These are phyloP conservation scores for Hipposideros larvatus DNA, from an alignment of 2,797 vertebrate genomes.

Conservation along the genomic window DNA sequence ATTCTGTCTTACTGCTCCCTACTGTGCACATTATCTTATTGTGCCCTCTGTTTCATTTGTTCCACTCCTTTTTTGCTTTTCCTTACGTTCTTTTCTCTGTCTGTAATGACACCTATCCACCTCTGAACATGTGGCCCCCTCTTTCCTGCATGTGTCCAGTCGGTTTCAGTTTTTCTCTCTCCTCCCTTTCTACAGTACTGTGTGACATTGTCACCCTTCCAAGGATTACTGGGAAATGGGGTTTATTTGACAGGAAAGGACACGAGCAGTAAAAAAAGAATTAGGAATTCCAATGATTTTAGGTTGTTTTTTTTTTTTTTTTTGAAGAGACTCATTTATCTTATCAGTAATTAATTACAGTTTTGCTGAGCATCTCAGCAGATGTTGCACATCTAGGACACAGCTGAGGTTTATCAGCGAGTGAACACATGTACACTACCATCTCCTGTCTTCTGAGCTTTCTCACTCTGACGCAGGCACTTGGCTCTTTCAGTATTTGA, in stretches of 20 bases:
- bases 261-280: neutral
- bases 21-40: neutral
- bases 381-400: neutral
- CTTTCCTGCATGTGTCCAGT: neutral
- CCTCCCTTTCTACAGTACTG: neutral
- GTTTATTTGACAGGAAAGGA: neutral
- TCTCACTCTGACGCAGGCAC: neutral
- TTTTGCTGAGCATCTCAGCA: neutral
- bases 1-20: neutral
- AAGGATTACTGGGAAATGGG: neutral
- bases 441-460: neutral
- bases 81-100: neutral
- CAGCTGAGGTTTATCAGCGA: neutral
- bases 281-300: neutral
- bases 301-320: neutral
- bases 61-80: neutral
- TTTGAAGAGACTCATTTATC: neutral
- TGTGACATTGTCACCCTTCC: neutral
- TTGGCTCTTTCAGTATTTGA: neutral
- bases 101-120: neutral
- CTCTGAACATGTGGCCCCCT: neutral
- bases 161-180: neutral
- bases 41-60: neutral
- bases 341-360: neutral
- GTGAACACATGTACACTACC: accelerated